Evolutionary conservation across 1,140 invertebrate species (phyloP).

Genomic region (Eufriesea mexicana): DNA sequence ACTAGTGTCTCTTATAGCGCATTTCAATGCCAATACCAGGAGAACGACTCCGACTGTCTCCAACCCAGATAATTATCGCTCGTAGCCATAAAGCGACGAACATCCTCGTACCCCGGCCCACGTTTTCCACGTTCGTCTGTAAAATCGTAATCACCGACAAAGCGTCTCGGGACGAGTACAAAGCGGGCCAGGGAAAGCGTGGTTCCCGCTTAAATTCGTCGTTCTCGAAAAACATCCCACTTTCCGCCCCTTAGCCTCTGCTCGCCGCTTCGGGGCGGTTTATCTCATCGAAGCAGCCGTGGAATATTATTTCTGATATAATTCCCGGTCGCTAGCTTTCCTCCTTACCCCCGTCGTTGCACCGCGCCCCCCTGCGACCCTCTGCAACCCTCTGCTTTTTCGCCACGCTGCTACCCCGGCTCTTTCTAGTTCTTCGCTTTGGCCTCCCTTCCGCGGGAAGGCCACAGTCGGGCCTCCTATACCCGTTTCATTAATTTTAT

Average conservation of each 20-base stretch:
- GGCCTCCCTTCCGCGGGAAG: slow-evolving; percentile 45
- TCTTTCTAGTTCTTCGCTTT: slow-evolving; percentile 15
- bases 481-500: slow-evolving; percentile 73
- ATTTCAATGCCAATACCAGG: too few species aligned
- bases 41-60: too few species aligned
- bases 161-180: slow-evolving; percentile 26
- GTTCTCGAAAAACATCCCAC: slow-evolving; percentile 18
- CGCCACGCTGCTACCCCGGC: slow-evolving; percentile 24
- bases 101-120: background rate
- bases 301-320: slow-evolving; percentile 59
- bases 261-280: slow-evolving; percentile 13
- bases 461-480: slow-evolving; percentile 39
- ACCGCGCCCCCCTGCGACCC: background rate
- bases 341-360: background rate
- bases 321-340: slow-evolving; percentile 36
- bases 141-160: slow-evolving; percentile 17
- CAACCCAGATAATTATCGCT: too few species aligned
- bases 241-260: background rate
- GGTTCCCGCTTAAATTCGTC: slow-evolving; percentile 14
- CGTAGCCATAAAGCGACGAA: slow-evolving; percentile 7
- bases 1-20: too few species aligned
- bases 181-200: background rate
- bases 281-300: slow-evolving; percentile 50
- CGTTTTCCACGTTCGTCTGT: slow-evolving; percentile 9
- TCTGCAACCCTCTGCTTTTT: too few species aligned